Conservation (phyloP, 2,797 vertebrate genomes). For the Pseudomugil tenellus region DNA sequence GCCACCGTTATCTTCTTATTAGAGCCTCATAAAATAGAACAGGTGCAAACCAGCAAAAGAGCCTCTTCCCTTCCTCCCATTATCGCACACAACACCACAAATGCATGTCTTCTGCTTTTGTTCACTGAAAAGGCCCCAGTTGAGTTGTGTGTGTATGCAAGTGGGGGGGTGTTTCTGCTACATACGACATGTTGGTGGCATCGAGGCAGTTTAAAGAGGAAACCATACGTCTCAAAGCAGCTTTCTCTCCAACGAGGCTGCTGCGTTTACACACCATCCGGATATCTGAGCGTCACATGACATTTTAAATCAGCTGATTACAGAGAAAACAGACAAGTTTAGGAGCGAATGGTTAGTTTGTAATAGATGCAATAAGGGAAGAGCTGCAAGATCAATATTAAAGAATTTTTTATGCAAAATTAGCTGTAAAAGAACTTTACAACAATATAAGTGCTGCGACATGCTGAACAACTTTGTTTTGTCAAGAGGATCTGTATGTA, state of each 20-base stretch:
- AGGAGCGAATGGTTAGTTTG: conserved; percentile 7
- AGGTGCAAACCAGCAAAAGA: conserved; percentile 81
- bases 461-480: no score
- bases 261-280: conserved; percentile 17
- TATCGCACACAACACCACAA: conserved; percentile 68
- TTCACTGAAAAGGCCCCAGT: conserved; percentile 77
- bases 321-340: conserved; percentile 13
- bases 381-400: neutral
- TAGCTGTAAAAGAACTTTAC: neutral
- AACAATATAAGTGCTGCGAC: no score
- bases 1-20: conserved; percentile 77
- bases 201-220: conserved; percentile 62
- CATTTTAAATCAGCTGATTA: neutral
- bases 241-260: conserved; percentile 44
- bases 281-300: conserved; percentile 14
- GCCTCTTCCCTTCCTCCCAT: conserved; percentile 68
- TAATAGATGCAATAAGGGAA: neutral
- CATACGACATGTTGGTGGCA: conserved; percentile 62
- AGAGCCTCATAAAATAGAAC: conserved; percentile 82
- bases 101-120: conserved; percentile 79
- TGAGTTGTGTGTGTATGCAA: conserved; percentile 64
- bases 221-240: conserved; percentile 60
- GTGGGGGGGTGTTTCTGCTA: conserved; percentile 65
- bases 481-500: no score
- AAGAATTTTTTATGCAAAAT: neutral